phyloP scores from a whole-genome alignment of 2,797 vertebrate species.

The Sylvia borin region DNA sequence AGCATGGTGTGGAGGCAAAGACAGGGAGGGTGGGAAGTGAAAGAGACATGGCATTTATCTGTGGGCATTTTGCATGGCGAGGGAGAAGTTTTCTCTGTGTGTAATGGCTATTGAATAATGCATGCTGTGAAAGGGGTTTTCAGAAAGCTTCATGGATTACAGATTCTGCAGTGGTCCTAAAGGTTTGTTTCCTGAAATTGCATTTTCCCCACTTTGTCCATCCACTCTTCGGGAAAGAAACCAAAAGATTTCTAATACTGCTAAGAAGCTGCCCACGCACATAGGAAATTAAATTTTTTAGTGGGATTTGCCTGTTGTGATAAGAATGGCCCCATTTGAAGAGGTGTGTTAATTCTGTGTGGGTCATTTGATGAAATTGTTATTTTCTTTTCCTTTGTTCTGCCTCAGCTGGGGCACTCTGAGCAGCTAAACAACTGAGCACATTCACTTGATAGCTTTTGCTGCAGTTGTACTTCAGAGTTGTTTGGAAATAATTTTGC shows the following conservation, averaged over 20 bases:
- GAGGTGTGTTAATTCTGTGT: not conserved
- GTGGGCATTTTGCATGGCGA: not conserved
- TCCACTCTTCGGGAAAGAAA: not conserved
- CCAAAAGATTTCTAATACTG: not conserved
- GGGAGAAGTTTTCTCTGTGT: not conserved
- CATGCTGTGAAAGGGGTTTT: not conserved
- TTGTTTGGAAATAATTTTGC: not conserved
- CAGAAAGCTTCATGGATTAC: not conserved
- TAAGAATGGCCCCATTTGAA: not conserved
- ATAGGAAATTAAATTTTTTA: not conserved
- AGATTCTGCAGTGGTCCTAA: not conserved
- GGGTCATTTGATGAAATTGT: not conserved
- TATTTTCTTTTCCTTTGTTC: not conserved
- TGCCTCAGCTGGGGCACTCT: not conserved
- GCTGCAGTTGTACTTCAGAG: not conserved
- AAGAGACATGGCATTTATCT: not conserved
- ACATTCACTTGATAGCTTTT: not conserved
- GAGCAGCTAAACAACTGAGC: not conserved
- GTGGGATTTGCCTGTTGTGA: not conserved
- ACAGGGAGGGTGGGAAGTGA: not conserved
- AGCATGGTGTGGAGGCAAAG: not conserved
- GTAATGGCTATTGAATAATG: not conserved
- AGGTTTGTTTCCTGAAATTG: not conserved
- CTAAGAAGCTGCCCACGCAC: not conserved
- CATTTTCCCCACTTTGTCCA: not conserved